Conservation (phyloP, 2,888 invertebrate genomes). For the Dinocampus coccinellae region DNA sequence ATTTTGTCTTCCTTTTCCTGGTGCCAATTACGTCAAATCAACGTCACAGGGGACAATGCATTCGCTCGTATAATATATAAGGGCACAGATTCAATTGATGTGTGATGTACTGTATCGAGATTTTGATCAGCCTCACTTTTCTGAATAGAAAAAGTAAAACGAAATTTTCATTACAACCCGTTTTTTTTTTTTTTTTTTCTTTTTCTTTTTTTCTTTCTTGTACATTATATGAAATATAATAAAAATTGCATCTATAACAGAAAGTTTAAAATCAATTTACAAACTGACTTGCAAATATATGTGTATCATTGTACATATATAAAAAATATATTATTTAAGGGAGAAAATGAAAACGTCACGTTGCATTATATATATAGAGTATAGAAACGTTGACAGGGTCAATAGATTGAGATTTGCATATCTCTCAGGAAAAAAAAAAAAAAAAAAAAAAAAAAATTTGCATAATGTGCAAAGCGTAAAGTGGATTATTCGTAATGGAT, state of each 20-base stretch:
- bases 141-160: neutral
- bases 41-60: conserved; percentile 64
- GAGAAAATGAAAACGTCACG: conserved; percentile 31
- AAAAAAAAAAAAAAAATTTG: conserved; percentile 41
- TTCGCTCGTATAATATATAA: conserved; percentile 12
- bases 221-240: neutral
- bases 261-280: no score
- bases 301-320: neutral
- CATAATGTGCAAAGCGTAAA: conserved; percentile 59
- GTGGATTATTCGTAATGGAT: conserved; percentile 65
- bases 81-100: conserved; percentile 14
- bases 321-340: neutral
- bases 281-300: neutral
- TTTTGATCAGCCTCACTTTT: conserved; percentile 7
- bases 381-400: conserved; percentile 7
- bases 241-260: no score
- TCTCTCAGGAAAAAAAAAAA: no score
- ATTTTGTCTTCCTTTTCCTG: conserved; percentile 54
- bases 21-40: conserved; percentile 70
- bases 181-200: neutral
- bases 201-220: neutral
- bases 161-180: neutral
- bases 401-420: conserved; percentile 51
- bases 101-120: neutral
- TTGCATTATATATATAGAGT: neutral